Evolutionary conservation across 2,113 vertebrate genomes (phyloP).

Genomic region (Pangasianodon gigas): DNA sequence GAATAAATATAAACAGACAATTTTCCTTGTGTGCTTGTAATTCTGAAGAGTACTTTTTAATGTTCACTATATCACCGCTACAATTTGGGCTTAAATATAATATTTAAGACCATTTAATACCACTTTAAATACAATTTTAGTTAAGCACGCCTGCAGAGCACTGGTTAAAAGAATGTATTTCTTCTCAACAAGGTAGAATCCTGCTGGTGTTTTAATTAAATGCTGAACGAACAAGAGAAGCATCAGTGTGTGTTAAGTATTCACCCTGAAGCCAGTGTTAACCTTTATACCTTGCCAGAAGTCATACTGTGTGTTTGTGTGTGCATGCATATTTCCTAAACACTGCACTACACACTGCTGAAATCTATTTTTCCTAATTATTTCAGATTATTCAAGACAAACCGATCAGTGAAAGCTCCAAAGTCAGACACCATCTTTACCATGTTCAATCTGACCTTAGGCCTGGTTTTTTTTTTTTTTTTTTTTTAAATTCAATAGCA

Average conservation of each 20-base stretch:
- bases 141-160: background rate
- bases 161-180: background rate
- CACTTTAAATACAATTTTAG: background rate
- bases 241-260: background rate
- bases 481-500: no score
- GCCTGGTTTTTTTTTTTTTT: background rate
- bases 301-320: background rate
- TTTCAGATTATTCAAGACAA: background rate
- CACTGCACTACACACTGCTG: background rate
- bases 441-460: no score
- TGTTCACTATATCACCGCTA: background rate
- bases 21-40: background rate
- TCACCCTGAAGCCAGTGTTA: constrained; percentile 10
- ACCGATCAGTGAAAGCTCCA: background rate
- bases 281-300: background rate
- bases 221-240: constrained; percentile 20
- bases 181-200: constrained; percentile 59
- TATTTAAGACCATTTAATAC: background rate
- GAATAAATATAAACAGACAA: background rate
- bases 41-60: background rate
- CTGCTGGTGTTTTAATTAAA: constrained; percentile 60
- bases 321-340: background rate
- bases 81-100: background rate
- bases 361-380: background rate
- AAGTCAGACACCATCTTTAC: background rate